phyloP scores from a whole-genome alignment of 2,888 invertebrate genomes.

The Drosophila neonasuta region DNA sequence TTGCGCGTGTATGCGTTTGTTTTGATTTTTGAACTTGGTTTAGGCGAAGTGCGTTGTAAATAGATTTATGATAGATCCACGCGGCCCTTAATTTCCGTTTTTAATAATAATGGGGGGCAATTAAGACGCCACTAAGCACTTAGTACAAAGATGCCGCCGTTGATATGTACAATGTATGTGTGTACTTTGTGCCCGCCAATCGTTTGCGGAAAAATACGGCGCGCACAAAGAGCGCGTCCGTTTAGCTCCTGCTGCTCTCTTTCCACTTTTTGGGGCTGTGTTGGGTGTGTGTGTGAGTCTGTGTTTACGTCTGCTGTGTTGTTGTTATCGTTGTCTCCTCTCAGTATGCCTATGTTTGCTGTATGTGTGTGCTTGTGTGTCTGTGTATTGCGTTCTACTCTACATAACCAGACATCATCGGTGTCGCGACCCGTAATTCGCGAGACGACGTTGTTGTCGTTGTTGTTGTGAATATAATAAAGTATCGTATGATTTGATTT shows the following conservation, averaged over 20 bases:
- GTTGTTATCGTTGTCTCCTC: slow-evolving; percentile 23
- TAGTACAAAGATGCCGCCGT: slow-evolving; percentile 23
- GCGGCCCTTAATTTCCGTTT: no score
- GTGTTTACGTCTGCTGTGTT: slow-evolving; percentile 45
- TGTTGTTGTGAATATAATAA: slow-evolving; percentile 35
- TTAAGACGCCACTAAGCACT: neutral
- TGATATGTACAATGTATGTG: slow-evolving; percentile 16
- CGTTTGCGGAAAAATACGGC: slow-evolving; percentile 56
- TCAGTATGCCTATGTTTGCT: slow-evolving; percentile 18
- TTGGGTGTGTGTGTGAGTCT: slow-evolving; percentile 11
- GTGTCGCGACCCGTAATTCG: slow-evolving; percentile 65
- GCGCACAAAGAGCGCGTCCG: slow-evolving; percentile 49
- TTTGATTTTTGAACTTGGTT: slow-evolving; percentile 4
- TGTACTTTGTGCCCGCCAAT: slow-evolving; percentile 49
- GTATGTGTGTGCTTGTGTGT: slow-evolving; percentile 15
- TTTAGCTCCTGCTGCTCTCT: slow-evolving; percentile 36
- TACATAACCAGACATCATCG: slow-evolving; percentile 70
- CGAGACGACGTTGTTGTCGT: slow-evolving; percentile 37
- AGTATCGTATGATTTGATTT: slow-evolving; percentile 73
- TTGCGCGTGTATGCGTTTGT: slow-evolving; percentile 12
- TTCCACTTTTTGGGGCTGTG: slow-evolving; percentile 5
- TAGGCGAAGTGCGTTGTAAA: slow-evolving; percentile 6
- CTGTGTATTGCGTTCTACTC: slow-evolving; percentile 70
- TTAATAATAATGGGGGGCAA: no score
- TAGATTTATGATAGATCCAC: neutral